These are phyloP conservation scores for Drosophila robusta DNA, from an alignment of 2,888 invertebrate species.

Conservation along the genomic window DNA sequence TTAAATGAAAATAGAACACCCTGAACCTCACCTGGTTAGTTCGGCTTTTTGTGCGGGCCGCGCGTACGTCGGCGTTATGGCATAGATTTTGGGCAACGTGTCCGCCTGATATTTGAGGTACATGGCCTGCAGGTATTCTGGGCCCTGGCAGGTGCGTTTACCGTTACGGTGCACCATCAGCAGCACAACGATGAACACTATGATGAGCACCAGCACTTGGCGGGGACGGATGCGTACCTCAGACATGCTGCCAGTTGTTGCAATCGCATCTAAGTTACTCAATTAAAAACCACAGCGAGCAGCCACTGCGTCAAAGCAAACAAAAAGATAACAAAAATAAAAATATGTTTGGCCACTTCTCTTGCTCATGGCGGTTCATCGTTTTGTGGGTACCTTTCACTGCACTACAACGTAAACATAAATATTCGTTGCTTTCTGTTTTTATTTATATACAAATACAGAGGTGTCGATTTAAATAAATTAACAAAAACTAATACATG, in stretches of 20 bases:
- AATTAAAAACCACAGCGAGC: constrained; percentile 8
- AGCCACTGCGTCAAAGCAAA: constrained; percentile 51
- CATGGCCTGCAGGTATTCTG: constrained; percentile 77
- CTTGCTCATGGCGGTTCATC: not conserved
- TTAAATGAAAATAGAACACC: too few relatives aligned
- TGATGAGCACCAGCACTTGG: constrained; percentile 82
- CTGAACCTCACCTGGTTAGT: constrained; percentile 89
- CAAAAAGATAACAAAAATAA: constrained; percentile 33
- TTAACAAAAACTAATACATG: constrained; percentile 32
- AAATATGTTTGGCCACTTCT: not conserved
- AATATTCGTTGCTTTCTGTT: not conserved
- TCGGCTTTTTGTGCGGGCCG: constrained; percentile 97
- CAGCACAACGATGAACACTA: constrained; percentile 79
- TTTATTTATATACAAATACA: not conserved
- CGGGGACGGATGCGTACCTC: constrained; percentile 83
- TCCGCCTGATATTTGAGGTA: constrained; percentile 66
- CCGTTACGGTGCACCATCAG: constrained; percentile 83
- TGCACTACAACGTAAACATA: constrained; percentile 16
- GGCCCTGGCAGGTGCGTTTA: constrained; percentile 78
- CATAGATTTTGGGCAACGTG: constrained; percentile 90
- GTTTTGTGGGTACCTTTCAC: constrained; percentile 33
- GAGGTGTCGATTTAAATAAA: constrained; percentile 5
- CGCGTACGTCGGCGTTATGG: constrained; percentile 96
- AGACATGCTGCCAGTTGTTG: constrained; percentile 65
- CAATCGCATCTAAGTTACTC: constrained; percentile 19